Evolutionary conservation across 37 sponge, comb jelly and placozoan genomes (phyloP).

Genomic region (Aplysina aerophoba): DNA sequence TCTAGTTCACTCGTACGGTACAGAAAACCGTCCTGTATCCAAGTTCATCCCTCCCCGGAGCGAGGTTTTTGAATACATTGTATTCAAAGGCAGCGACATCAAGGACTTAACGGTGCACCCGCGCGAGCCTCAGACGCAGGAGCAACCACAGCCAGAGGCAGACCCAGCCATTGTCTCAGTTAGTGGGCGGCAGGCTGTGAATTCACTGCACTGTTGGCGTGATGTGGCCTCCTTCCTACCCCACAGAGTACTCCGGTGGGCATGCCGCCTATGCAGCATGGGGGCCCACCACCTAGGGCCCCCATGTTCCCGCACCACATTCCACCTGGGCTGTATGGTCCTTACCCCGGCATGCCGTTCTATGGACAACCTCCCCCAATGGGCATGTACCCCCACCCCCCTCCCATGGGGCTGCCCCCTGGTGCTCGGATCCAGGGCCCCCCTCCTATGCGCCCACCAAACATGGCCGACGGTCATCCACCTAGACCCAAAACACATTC

Average conservation of each 20-base stretch:
- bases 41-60: conserved; percentile 76
- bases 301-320: conserved; percentile 17
- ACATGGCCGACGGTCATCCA: too few relatives aligned
- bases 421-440: too few relatives aligned
- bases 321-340: neutral
- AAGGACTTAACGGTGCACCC: conserved; percentile 81
- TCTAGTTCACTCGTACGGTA: conserved; percentile 90
- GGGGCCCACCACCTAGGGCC: neutral
- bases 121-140: neutral
- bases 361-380: conserved; percentile 9
- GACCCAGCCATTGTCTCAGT: conserved; percentile 93
- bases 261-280: neutral
- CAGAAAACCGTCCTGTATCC: conserved; percentile 82
- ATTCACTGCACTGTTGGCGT: neutral
- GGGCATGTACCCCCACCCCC: neutral
- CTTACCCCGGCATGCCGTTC: neutral
- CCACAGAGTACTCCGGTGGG: conserved; percentile 25
- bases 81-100: conserved; percentile 95
- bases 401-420: neutral
- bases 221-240: neutral
- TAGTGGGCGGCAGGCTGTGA: neutral
- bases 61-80: conserved; percentile 91
- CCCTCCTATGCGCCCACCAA: too few relatives aligned
- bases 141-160: conserved; percentile 38
- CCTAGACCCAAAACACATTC: too few relatives aligned